Evolutionary conservation across 2,797 vertebrate genomes (phyloP).

Genomic region (Lindbergichthys nudifrons): DNA sequence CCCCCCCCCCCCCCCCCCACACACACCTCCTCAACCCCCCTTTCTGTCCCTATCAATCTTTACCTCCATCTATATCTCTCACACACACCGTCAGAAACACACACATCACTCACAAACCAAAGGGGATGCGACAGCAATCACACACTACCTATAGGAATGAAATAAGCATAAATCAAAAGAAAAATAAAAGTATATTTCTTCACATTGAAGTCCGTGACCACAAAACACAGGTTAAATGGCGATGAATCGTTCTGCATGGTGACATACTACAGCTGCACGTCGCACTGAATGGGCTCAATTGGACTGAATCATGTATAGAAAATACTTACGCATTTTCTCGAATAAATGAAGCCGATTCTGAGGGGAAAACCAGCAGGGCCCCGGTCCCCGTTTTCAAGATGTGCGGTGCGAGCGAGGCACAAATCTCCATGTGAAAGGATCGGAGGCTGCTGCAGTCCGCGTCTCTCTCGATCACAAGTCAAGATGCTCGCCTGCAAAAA

Average conservation of each 20-base stretch:
- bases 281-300: constrained; percentile 13
- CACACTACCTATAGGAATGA: constrained; percentile 27
- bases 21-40: constrained; percentile 35
- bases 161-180: constrained; percentile 1
- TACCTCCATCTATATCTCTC: constrained; percentile 21
- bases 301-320: background rate
- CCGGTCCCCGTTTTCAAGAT: constrained; percentile 71
- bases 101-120: constrained; percentile 41
- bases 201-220: constrained; percentile 35
- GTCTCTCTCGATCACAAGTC: constrained; percentile 76
- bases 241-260: constrained; percentile 28
- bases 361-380: constrained; percentile 69
- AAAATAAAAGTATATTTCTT: constrained; percentile 40
- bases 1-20: background rate
- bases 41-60: constrained; percentile 37
- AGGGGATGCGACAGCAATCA: constrained; percentile 62
- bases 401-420: constrained; percentile 67
- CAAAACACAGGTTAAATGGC: constrained; percentile 44
- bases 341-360: constrained; percentile 66
- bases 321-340: constrained; percentile 81
- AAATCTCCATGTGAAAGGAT: constrained; percentile 78
- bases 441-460: constrained; percentile 76
- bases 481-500: constrained; percentile 72
- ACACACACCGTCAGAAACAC: constrained; percentile 17
- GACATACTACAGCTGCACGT: constrained; percentile 12